Evolutionary conservation across 2,113 vertebrate species (phyloP), one percentile per base, ranked within the genome.

Genomic region (Mesembrinibis cayennensis): DNA sequence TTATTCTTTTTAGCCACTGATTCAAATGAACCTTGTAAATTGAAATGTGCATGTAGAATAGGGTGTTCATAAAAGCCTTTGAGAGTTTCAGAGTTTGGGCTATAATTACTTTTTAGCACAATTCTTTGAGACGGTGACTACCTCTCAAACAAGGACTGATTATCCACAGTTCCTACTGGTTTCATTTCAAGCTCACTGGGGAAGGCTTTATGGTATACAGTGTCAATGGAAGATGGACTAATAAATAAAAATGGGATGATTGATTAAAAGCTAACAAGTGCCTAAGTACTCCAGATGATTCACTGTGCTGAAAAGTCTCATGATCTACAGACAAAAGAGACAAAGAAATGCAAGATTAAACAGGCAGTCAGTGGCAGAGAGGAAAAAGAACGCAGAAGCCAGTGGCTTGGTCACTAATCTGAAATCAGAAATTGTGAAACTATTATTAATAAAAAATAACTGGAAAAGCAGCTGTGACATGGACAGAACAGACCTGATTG

Each of bases 1-100:
- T 76, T 96, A 74, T 71, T 87, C 88, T 70, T 89, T 73, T 86
- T 81, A 87, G 62, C 45, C 79, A 77, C n/a, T 36, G 71, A 81
- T 94, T 88, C 86, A 93, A 94, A 90, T 89, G 92, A 94, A 95
- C 82, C 84, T 66, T 92, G 55, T 83, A 70, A 95, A 89, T 89
- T 92, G 94, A 95, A 97, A 95, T 59, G 67, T 88, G 87, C 30
- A 42, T 10, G 21, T 50, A 56, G 87, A 93, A 76, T 53, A 61
- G 58, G 21, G 26, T 86, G 85, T 76, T 93, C 53, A 53, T 53
- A 85, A 93, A 96, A 88, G 66, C 71, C 70, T 85, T 71, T 65
- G 89, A 79, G 73, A 76, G 70, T 91, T 79, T 93, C 87, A 76
- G 73, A 88, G 62, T 89, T 93, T 92, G 85, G 74, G 49, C 70